A percentile compares a stretch with the other conserved stretches of the same genome.
Conservation (phyloP, 2,113 vertebrate genomes). For the Calidris pygmaea region DNA sequence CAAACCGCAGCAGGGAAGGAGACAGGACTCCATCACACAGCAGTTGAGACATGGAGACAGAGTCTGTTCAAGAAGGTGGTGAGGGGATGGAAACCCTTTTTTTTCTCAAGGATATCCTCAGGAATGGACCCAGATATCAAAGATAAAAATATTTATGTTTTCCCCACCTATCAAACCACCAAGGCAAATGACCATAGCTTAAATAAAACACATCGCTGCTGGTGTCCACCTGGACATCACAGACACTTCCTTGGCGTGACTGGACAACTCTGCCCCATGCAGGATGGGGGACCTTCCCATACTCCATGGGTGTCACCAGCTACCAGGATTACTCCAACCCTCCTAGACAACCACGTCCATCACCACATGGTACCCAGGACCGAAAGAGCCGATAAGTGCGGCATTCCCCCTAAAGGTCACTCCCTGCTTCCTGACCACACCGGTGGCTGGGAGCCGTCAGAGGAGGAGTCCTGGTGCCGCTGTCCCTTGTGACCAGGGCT, state of each 20-base stretch:
- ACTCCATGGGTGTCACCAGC: background rate
- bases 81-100: background rate
- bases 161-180: background rate
- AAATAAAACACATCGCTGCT: background rate
- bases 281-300: background rate
- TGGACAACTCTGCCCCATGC: background rate
- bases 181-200: background rate
- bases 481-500: background rate
- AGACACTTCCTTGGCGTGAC: background rate
- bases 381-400: rapidly evolving
- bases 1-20: background rate
- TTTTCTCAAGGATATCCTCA: background rate
- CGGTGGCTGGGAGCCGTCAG: background rate
- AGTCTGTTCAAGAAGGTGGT: background rate
- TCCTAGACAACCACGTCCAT: background rate
- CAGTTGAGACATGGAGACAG: background rate
- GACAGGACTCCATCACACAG: background rate
- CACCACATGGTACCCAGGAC: background rate
- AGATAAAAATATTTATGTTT: background rate
- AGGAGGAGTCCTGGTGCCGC: constrained; percentile 14
- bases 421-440: background rate
- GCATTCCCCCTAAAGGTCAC: background rate
- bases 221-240: background rate
- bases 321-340: background rate
- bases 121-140: background rate